Base-by-base conservation (phyloP, 2,888 invertebrate species). In the Unio delphinus region DNA sequence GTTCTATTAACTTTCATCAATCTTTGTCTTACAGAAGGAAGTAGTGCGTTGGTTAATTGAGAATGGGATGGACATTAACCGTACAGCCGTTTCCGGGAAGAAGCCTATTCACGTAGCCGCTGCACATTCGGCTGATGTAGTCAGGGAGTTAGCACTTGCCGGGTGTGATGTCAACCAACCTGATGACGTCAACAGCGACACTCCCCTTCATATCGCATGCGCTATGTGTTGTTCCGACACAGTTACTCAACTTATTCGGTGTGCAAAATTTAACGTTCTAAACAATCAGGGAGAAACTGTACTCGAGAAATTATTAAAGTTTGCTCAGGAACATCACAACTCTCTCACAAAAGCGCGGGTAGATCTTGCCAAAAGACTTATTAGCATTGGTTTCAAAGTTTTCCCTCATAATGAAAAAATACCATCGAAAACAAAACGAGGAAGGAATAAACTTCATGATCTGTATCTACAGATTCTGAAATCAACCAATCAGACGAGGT, bases 131-230 rank as follows among this genome's bases (percentile, higher is more conserved):
- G 66, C 74, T 20, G 71, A 71, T n/a, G 74, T 78, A 23, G 55
- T 82, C 15, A 72, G 69, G 20, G 55, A 66, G 20, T 70, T 84
- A 20, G 55, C 79, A 8, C 55, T 71, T 3, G 67, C 74, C 20
- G 83, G 82, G 58, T 76, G 79, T 76, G 79, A 84, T 68, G 78
- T 84, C 65, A 81, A 80, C 62, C 66, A 70, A 23, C 67, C 58
- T 28, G 81, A 83, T 64, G 67, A 65, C 55, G 69, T 82, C n/a
- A 76, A 79, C 55, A 74, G 75, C 3, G 80, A 82, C 65, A 80
- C 83, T 4, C 79, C 83, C 0, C 61, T 84, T 26, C 83, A 84
- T 65, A 65, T 80, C 34, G 83, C 83, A 4, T 84, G 83, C 65
- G 64, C 69, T 11, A 69, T 75, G 18, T 69, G 71, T 20, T 72